Evolutionary conservation across 2,888 invertebrate species (phyloP), one percentile per base, ranked within the genome.

Genomic region (Ethmia dodecea): DNA sequence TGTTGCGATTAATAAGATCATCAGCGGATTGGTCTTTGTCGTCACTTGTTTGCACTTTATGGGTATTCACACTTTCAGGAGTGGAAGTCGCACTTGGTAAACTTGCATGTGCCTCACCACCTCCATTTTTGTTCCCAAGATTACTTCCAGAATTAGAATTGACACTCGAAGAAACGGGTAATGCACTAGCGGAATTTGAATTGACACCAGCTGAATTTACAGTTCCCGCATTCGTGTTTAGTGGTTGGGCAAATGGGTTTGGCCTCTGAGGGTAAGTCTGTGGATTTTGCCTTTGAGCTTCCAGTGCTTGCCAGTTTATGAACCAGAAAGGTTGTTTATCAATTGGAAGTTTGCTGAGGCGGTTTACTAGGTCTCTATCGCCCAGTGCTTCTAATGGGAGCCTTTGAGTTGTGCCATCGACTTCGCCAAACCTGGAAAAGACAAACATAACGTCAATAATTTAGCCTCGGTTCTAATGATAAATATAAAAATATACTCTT

Each of bases 301-400:
- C 91, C 6, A 91, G 86, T 0, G 89, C 89, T 49, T 90, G 86
- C 67, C 91, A 90, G 61, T 93, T 93, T 33, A 93, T 60, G 40
- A 89, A 88, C 93, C 93, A 93, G 69, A 92, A 93, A 0, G 93
- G 93, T 43, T 90, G 89, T 28, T 91, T 78, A 43, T 93, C 92
- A 33, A 86, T 62, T 0, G 93, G 93, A 65, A 91, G 86, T 22
- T 87, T 81, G 55, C 88, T 89, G 15, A 93, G 74, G n/a, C 89
- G 73, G 26, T 92, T 86, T 0, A 93, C 76, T 3, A 91, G 67
- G 2, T 88, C 84, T 28, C 65, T 63, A 52, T 93, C 91, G 1
- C 92, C 92, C 20, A 86, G 79, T 0, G 92, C 92, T 69, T 93
- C 92, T 1, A 90, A 60, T 0, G 93, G 93, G 15, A 92, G 56